These are phyloP conservation scores for Drosophila guanche DNA, from an alignment of 1,140 invertebrate genomes.

Conservation along the genomic window DNA sequence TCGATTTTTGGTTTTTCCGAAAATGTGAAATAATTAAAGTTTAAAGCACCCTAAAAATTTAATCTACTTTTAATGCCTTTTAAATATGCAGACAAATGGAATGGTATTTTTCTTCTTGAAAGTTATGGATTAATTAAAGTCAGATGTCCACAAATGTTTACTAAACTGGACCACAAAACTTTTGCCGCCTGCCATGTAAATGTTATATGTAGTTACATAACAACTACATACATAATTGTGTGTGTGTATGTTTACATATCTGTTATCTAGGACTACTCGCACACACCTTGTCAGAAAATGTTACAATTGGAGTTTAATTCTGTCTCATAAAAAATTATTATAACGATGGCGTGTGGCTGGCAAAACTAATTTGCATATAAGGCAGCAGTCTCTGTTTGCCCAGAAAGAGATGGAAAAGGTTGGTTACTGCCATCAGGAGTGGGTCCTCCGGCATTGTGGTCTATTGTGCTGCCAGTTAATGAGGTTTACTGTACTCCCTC, in stretches of 20 bases:
- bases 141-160: not conserved
- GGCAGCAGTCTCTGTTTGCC: constrained; percentile 9
- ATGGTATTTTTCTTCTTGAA: no score
- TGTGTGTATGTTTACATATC: constrained; percentile 5
- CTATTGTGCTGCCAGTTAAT: constrained; percentile 43
- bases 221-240: not conserved
- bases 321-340: constrained; percentile 57
- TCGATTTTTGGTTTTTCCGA: no score
- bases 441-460: constrained; percentile 7
- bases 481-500: constrained; percentile 25
- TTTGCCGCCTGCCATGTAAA: constrained; percentile 9
- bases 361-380: constrained; percentile 43
- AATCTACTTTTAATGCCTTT: no score
- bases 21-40: no score
- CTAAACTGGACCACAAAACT: not conserved
- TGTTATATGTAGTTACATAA: constrained; percentile 21
- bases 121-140: constrained; percentile 2
- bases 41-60: not conserved
- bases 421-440: not conserved
- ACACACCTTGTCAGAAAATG: not conserved
- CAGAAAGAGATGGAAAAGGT: not conserved
- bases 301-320: constrained; percentile 31
- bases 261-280: constrained; percentile 1
- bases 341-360: constrained; percentile 13
- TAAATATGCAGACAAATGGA: no score